Evolutionary conservation across 2,113 vertebrate genomes (phyloP).

Genomic region (Tetrao urogallus): DNA sequence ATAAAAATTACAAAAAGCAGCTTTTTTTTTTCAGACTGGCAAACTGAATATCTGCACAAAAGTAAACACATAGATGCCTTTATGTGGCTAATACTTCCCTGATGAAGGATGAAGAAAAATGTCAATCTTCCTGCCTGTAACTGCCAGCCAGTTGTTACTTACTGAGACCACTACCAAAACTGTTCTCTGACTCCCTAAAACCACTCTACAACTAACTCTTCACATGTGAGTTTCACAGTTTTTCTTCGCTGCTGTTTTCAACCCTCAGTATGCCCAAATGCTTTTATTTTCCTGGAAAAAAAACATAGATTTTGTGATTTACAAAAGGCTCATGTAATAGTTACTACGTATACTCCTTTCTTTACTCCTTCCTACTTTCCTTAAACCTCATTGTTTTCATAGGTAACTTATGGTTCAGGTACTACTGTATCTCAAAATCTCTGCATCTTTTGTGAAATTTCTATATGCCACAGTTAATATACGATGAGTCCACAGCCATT

Average conservation of each 20-base stretch:
- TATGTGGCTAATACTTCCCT: neutral
- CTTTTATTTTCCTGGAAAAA: neutral
- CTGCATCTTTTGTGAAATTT: constrained; percentile 15
- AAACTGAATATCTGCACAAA: neutral
- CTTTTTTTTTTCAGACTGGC: neutral
- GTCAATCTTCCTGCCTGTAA: neutral
- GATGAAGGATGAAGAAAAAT: neutral
- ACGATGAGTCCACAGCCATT: neutral
- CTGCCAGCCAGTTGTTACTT: neutral
- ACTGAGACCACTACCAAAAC: neutral
- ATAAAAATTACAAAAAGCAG: neutral
- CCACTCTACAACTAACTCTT: neutral
- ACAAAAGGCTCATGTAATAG: neutral
- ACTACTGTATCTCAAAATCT: neutral
- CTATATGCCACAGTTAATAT: neutral
- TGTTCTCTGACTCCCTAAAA: neutral
- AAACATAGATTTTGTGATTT: neutral
- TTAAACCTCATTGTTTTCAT: constrained; percentile 11
- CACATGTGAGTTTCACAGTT: neutral
- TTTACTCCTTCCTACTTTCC: too few species aligned
- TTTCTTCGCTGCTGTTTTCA: neutral
- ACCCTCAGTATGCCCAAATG: neutral
- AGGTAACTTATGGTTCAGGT: neutral
- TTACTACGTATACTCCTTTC: neutral
- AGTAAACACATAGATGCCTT: neutral